Conservation (phyloP, 1,140 invertebrate species). For the Monomorium pharaonis region DNA sequence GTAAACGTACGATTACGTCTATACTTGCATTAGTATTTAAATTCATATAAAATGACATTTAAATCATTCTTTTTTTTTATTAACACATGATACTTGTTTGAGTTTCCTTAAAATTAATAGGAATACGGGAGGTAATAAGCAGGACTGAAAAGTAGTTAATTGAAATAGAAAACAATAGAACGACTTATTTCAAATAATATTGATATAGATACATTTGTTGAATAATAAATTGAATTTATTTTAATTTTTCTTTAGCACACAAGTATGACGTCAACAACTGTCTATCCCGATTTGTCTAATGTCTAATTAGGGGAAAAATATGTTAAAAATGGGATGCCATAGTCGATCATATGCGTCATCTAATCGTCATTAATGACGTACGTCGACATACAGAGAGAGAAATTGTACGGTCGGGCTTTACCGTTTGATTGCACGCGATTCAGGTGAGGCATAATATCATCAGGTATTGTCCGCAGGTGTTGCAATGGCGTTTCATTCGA, state of each 20-base stretch:
- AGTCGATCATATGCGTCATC: neutral
- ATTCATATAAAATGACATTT: neutral
- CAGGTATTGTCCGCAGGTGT: constrained; percentile 20
- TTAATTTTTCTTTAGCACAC: too few relatives aligned
- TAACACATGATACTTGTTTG: neutral
- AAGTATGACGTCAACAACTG: too few relatives aligned
- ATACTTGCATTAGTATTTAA: neutral
- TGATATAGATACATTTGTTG: too few relatives aligned
- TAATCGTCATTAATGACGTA: constrained; percentile 39
- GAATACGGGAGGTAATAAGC: neutral
- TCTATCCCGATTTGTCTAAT: neutral
- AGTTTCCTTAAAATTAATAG: neutral
- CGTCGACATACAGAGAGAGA: neutral
- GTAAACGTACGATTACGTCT: too few relatives aligned
- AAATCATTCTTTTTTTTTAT: neutral
- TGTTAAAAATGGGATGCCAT: neutral
- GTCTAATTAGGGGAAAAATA: neutral
- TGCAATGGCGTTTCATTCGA: constrained; percentile 1
- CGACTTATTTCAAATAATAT: too few relatives aligned
- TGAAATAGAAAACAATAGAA: too few relatives aligned
- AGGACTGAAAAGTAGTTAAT: too few relatives aligned
- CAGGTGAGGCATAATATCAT: neutral
- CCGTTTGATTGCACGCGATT: neutral
- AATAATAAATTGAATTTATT: too few relatives aligned
- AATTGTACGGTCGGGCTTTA: neutral